phyloP scores from a whole-genome alignment of 2,113 vertebrate genomes.

The Pachyramphus minor region DNA sequence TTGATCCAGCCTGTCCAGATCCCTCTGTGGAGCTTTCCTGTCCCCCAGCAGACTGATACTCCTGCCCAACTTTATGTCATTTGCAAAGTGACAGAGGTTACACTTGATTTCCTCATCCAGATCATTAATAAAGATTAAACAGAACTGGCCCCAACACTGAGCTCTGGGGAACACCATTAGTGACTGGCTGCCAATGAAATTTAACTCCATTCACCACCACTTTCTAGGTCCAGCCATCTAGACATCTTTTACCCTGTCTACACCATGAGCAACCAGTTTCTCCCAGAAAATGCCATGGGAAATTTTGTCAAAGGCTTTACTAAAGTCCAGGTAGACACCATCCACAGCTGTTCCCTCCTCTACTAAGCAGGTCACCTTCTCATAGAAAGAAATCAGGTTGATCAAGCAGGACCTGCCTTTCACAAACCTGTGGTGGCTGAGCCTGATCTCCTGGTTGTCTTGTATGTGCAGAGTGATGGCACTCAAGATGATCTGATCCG shows the following conservation, averaged over 20 bases:
- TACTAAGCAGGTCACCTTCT: background rate
- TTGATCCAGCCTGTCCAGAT: background rate
- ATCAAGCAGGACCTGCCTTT: background rate
- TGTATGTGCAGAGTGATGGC: accelerated
- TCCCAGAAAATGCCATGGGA: background rate
- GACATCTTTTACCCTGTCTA: background rate
- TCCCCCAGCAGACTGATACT: background rate
- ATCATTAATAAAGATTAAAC: background rate
- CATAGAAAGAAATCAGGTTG: background rate
- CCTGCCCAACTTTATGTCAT: background rate
- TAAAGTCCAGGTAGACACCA: background rate
- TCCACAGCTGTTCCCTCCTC: background rate
- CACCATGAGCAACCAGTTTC: background rate
- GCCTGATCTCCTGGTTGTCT: background rate
- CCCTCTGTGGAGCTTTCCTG: background rate
- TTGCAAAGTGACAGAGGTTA: background rate
- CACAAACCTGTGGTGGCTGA: background rate
- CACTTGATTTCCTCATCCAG: background rate
- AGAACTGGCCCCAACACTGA: background rate
- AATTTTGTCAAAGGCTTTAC: background rate
- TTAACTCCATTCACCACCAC: background rate
- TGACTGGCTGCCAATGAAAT: accelerated
- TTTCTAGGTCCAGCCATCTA: background rate
- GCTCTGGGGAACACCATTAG: background rate
- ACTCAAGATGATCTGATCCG: background rate